These are phyloP conservation scores for Capreolus pygargus DNA, from an alignment of 2,113 vertebrate species.

Conservation along the genomic window DNA sequence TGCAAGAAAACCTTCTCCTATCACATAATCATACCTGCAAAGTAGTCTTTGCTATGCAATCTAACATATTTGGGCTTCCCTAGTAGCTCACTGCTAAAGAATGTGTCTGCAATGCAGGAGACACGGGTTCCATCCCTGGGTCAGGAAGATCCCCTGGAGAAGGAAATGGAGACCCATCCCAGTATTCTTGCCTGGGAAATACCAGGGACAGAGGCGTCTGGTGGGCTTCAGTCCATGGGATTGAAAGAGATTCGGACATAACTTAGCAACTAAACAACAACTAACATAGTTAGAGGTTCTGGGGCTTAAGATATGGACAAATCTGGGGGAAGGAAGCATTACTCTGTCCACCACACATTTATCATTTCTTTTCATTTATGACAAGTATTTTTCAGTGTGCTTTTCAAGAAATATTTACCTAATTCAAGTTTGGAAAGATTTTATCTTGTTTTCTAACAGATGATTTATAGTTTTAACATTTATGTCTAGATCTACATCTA, in stretches of 20 bases:
- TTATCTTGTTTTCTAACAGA: background rate
- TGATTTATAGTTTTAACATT: background rate
- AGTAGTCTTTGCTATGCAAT: background rate
- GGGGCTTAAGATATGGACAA: background rate
- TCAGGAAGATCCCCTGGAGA: background rate
- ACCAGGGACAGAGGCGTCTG: rapidly evolving
- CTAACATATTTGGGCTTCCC: background rate
- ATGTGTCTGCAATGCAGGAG: background rate
- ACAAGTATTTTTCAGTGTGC: background rate
- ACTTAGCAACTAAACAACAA: background rate
- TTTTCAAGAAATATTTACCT: background rate
- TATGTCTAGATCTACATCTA: background rate
- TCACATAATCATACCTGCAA: background rate
- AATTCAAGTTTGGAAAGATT: background rate
- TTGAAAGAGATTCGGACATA: background rate
- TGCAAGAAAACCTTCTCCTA: background rate
- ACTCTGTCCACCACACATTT: background rate
- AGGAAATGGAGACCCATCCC: background rate
- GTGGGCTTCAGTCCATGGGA: background rate
- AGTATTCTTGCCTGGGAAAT: background rate
- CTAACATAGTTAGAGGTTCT: background rate
- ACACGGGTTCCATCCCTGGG: background rate
- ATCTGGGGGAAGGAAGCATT: background rate
- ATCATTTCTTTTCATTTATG: background rate
- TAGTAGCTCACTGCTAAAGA: background rate